These are phyloP conservation scores for Phaedon cochleariae DNA, from an alignment of 2,888 invertebrate species.

Conservation along the genomic window DNA sequence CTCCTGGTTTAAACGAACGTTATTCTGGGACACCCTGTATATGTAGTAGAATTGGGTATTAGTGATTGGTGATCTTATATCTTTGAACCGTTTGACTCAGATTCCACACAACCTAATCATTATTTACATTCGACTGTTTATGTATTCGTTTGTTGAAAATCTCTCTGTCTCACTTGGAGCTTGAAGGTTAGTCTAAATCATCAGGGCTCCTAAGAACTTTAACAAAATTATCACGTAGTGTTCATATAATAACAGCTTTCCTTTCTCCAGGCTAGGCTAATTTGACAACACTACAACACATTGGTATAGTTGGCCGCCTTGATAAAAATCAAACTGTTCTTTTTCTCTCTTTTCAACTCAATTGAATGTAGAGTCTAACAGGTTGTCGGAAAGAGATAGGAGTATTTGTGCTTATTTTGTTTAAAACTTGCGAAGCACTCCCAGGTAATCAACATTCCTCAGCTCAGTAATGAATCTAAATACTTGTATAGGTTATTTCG, in stretches of 20 bases:
- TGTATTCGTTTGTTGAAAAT: neutral
- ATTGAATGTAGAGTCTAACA: neutral
- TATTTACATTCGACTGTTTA: neutral
- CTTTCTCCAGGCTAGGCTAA: slow-evolving; percentile 13
- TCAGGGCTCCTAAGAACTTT: neutral
- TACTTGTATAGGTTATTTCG: neutral
- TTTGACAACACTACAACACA: neutral
- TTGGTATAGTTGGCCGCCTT: neutral
- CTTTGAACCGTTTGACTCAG: too few relatives aligned
- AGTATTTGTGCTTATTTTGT: neutral
- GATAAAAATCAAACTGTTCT: neutral
- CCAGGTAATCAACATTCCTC: slow-evolving; percentile 16
- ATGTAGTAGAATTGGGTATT: neutral
- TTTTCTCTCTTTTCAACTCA: slow-evolving; percentile 2
- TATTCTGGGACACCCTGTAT: too few relatives aligned
- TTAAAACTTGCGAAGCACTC: slow-evolving; percentile 14
- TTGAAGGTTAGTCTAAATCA: slow-evolving; percentile 6
- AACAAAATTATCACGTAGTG: slow-evolving; percentile 15
- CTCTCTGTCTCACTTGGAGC: too few relatives aligned
- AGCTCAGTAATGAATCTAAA: neutral
- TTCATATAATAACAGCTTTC: slow-evolving; percentile 12
- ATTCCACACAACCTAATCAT: too few relatives aligned
- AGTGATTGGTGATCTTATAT: too few relatives aligned
- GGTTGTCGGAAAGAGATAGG: neutral
- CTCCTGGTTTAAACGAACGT: too few relatives aligned